Conservation (phyloP, 2,797 vertebrate genomes). For the Schizopygopsis pylzovi region DNA sequence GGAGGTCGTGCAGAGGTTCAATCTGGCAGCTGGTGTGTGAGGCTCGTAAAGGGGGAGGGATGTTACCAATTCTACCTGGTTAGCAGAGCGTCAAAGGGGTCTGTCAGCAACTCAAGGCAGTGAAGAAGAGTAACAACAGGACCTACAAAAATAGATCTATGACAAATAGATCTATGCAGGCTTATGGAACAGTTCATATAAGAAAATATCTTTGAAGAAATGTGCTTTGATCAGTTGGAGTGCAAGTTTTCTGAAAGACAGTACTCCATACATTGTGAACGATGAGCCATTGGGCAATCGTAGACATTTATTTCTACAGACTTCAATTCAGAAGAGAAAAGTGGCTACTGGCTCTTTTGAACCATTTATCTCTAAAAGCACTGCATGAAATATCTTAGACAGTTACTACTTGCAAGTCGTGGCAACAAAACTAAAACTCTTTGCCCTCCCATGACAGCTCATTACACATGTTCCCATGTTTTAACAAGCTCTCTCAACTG, state of each 20-base stretch:
- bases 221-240: not conserved
- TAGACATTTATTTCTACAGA: constrained; percentile 22
- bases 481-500: constrained; percentile 40
- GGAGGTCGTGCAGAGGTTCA: constrained; percentile 52
- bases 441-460: constrained; percentile 38
- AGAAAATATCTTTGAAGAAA: not conserved
- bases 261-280: constrained; percentile 6
- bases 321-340: not conserved
- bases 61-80: constrained; percentile 25
- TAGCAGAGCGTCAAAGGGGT: constrained; percentile 24
- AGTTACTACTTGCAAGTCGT: constrained; percentile 15
- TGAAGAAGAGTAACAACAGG: constrained; percentile 2
- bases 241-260: not conserved
- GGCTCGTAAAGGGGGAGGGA: constrained; percentile 35
- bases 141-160: constrained; percentile 8
- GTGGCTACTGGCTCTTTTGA: constrained; percentile 8
- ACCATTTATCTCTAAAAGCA: constrained; percentile 21
- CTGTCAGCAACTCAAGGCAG: constrained; percentile 18
- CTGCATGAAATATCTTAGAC: constrained; percentile 21
- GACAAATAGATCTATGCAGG: not conserved
- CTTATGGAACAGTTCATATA: not conserved
- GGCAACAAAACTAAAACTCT: constrained; percentile 32
- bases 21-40: constrained; percentile 56
- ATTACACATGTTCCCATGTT: constrained; percentile 55
- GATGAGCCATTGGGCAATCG: too few relatives aligned